These are phyloP conservation scores for Limulus polyphemus DNA, from an alignment of 2,888 invertebrate genomes.

Conservation along the genomic window DNA sequence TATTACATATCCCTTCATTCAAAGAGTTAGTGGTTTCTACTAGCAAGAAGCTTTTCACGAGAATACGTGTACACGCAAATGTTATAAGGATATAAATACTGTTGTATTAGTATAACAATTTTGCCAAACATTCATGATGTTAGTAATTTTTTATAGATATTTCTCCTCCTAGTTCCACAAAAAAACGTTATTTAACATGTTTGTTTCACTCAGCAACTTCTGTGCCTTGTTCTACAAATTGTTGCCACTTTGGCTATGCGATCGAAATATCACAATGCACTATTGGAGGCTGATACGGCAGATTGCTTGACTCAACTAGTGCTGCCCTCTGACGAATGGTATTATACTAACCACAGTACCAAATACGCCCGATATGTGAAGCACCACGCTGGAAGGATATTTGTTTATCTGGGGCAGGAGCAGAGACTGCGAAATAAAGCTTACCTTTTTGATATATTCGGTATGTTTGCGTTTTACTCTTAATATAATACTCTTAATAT, in stretches of 20 bases:
- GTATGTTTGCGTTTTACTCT: constrained; percentile 32
- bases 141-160: too few relatives aligned
- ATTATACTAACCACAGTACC: constrained; percentile 53
- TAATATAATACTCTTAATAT: too few relatives aligned
- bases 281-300: constrained; percentile 47
- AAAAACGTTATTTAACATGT: too few relatives aligned
- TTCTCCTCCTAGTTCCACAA: too few relatives aligned
- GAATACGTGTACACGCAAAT: too few relatives aligned
- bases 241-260: constrained; percentile 47
- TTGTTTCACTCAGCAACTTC: constrained; percentile 42
- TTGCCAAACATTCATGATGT: too few relatives aligned
- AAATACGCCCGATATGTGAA: constrained; percentile 51
- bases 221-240: constrained; percentile 49
- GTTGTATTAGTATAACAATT: too few relatives aligned
- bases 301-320: constrained; percentile 49
- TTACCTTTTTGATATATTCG: constrained; percentile 46
- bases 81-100: too few relatives aligned
- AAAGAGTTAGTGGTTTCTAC: too few relatives aligned
- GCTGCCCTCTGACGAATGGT: constrained; percentile 53
- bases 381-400: constrained; percentile 49
- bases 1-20: too few relatives aligned
- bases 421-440: constrained; percentile 48
- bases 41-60: too few relatives aligned
- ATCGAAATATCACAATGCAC: constrained; percentile 43
- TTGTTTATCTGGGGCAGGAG: constrained; percentile 51